Conservation (phyloP, 2,888 invertebrate species). For the Tetropium fuscum region DNA sequence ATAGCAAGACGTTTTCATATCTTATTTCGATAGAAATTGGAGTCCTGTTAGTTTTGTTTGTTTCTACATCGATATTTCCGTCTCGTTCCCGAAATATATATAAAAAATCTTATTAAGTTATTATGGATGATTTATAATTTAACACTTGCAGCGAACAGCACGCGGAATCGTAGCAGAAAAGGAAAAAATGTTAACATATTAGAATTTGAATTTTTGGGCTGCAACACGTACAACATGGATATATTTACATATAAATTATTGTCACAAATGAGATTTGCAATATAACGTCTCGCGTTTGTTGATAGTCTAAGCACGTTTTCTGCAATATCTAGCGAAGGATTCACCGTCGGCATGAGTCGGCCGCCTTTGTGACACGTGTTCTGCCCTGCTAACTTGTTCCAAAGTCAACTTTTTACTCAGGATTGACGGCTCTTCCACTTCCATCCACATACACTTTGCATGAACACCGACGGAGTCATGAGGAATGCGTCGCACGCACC, state of each 20-base stretch:
- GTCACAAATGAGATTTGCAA: constrained; percentile 66
- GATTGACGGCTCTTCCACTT: constrained; percentile 53
- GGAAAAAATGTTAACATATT: constrained; percentile 35
- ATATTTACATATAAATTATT: constrained; percentile 66
- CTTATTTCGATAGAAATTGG: constrained; percentile 2
- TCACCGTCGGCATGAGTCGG: constrained; percentile 47
- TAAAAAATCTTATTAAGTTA: constrained; percentile 44
- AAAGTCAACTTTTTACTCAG: constrained; percentile 59
- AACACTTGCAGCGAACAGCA: constrained; percentile 45
- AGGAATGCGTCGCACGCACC: constrained; percentile 54
- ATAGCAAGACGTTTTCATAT: background rate
- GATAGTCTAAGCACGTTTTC: constrained; percentile 56
- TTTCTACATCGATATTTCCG: constrained; percentile 10
- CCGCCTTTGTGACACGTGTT: constrained; percentile 60
- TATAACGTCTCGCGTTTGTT: constrained; percentile 60
- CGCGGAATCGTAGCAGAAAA: constrained; percentile 16
- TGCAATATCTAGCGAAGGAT: constrained; percentile 59
- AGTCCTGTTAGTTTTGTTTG: background rate
- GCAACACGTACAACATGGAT: constrained; percentile 61
- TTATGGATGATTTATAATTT: constrained; percentile 45
- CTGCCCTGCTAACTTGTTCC: constrained; percentile 56
- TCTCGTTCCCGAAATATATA: constrained; percentile 14
- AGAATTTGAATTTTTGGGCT: constrained; percentile 52
- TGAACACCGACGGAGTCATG: constrained; percentile 49
- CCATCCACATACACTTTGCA: constrained; percentile 56